Percentiles rank a stretch among this genome's conserved stretches.
Conservation (phyloP, 2,797 vertebrate species). For the Lutjanus campechanus region DNA sequence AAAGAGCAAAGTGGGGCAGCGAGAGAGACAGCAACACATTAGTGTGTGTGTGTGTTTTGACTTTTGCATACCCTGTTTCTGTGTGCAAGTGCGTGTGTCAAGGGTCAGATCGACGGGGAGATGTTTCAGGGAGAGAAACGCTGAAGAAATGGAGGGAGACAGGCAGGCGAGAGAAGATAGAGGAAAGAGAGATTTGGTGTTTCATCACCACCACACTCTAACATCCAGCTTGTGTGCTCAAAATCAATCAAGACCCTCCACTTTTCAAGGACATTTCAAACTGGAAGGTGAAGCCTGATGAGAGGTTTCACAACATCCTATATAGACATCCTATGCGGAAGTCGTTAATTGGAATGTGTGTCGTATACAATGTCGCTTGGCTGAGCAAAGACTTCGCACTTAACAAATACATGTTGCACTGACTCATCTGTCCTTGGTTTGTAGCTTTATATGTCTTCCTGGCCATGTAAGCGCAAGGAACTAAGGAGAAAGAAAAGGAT, state of each 20-base stretch:
- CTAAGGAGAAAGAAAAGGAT: conserved; percentile 1
- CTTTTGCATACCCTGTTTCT: conserved; percentile 21
- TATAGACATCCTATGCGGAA: background rate
- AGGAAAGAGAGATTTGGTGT: conserved; percentile 37
- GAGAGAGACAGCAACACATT: conserved; percentile 34
- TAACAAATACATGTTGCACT: conserved; percentile 21
- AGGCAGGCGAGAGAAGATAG: conserved; percentile 26
- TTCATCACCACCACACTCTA: conserved; percentile 23
- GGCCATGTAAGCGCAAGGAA: background rate
- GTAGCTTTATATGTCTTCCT: conserved; percentile 2
- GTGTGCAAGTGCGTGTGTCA: conserved; percentile 36
- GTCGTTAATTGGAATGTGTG: conserved; percentile 36
- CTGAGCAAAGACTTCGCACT: conserved; percentile 43
- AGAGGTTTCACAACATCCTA: background rate
- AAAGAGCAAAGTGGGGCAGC: conserved; percentile 49
- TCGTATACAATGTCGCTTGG: conserved; percentile 15
- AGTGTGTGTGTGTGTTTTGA: conserved; percentile 22
- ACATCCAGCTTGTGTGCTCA: conserved; percentile 28
- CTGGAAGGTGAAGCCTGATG: background rate
- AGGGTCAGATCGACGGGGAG: conserved; percentile 45
- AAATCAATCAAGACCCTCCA: conserved; percentile 30
- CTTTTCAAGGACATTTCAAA: conserved; percentile 36
- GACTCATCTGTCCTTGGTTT: conserved; percentile 18
- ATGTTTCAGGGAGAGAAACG: conserved; percentile 53
- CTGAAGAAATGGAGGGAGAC: conserved; percentile 52